Evolutionary conservation across 2,113 vertebrate genomes (phyloP), one percentile per base, ranked within the genome.

Genomic region (Malurus melanocephalus): DNA sequence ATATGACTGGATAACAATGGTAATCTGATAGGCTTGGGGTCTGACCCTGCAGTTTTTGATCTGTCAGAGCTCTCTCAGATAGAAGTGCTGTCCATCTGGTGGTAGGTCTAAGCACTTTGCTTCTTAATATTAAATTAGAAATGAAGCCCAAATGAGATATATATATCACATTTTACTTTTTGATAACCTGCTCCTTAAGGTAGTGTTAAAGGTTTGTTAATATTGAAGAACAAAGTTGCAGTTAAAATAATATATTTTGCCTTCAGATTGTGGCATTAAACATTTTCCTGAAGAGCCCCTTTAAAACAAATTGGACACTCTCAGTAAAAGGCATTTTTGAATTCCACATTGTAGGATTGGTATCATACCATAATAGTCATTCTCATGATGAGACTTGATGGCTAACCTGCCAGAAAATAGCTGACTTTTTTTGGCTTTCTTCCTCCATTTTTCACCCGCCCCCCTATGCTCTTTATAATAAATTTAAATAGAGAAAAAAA

Each of bases 401-500:
- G 60, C 28, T 93, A 94, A 92, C 79, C 76, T 93, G 87, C 35
- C 89, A 94, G 73, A 92, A 94, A 85, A 77, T 45, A 53, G 68
- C 67, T 93, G 92, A 89, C 84, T 83, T 74, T 91, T 92, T 87
- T 60, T 85, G 87, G 93, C 96, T 95, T 88, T 48, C 86, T 85
- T 94, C 87, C 93, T 95, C 82, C 48, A 71, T 92, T 94, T 92
- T 95, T 94, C 95, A 93, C 59, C 74, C 87, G 0, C 73, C 60
- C 32, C 51, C 81, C 86, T 93, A 69, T 76, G 81, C 88, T 95
- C 65, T 51, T 84, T 86, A 80, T 55, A 62, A 78, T 88, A 60
- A 66, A 75, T 94, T 88, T 93, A 93, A 83, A 90, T 53, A 43
- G 73, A 86, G 56, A 73, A 86, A 19, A 43, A 38, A 38, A 80